These are phyloP conservation scores for Brachionus sp. DNA, from an alignment of 1,140 invertebrate genomes.

Conservation along the genomic window DNA sequence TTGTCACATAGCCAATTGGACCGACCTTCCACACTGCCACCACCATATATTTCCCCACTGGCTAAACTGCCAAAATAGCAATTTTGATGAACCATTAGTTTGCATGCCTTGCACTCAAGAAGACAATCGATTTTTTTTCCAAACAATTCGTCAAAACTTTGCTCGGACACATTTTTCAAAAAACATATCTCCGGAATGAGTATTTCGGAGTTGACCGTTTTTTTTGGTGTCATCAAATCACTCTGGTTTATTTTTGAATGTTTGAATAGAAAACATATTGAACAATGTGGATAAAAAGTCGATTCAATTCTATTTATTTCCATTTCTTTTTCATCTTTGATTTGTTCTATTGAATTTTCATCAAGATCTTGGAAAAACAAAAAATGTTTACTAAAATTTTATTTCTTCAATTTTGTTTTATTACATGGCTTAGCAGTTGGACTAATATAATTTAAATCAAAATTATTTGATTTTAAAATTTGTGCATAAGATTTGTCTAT, in stretches of 20 bases:
- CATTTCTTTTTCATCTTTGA: slow-evolving; percentile 54
- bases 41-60: neutral
- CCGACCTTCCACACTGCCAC: slow-evolving; percentile 48
- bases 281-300: slow-evolving; percentile 55
- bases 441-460: neutral
- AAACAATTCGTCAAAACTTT: slow-evolving; percentile 51
- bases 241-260: slow-evolving; percentile 46
- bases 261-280: slow-evolving; percentile 59
- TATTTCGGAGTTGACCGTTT: slow-evolving; percentile 50
- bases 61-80: slow-evolving; percentile 26
- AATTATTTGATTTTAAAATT: neutral
- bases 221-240: slow-evolving; percentile 5
- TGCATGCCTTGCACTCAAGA: slow-evolving; percentile 56
- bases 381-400: neutral
- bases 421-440: neutral
- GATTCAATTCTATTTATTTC: slow-evolving; percentile 54
- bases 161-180: slow-evolving; percentile 50
- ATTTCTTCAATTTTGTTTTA: neutral
- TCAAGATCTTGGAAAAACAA: neutral
- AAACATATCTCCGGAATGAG: slow-evolving; percentile 56
- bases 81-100: slow-evolving; percentile 60
- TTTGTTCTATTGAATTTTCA: slow-evolving; percentile 46
- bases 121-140: slow-evolving; percentile 54
- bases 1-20: slow-evolving; percentile 62
- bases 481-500: neutral